Conservation (phyloP, 2,113 vertebrate species). For the Seriola dumerili region DNA sequence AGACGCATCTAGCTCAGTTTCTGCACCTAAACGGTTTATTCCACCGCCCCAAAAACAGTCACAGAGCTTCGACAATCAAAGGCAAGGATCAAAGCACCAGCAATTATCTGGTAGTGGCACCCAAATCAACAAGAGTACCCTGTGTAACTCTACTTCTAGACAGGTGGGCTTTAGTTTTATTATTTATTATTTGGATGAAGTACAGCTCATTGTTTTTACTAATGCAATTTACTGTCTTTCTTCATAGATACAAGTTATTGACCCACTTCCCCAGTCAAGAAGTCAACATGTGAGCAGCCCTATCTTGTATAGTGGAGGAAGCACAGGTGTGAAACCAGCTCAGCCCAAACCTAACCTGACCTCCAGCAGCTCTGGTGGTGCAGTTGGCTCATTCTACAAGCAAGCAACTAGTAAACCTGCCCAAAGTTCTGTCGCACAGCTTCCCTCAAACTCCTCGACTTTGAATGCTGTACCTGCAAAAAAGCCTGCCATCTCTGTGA, state of each 20-base stretch:
- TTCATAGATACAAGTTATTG: conserved; percentile 64
- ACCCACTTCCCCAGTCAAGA: conserved; percentile 46
- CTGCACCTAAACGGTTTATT: conserved; percentile 28
- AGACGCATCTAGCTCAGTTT: neutral
- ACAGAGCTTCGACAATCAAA: neutral
- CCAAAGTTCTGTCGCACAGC: conserved; percentile 41
- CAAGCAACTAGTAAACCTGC: conserved; percentile 48
- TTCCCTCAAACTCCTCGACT: conserved; percentile 33
- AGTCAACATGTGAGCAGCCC: conserved; percentile 34
- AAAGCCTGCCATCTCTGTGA: conserved; percentile 73
- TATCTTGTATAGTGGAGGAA: conserved; percentile 23
- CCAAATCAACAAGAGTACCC: conserved; percentile 12
- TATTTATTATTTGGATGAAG: neutral
- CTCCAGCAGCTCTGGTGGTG: conserved; percentile 37
- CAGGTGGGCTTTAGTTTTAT: conserved; percentile 54
- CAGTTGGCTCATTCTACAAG: conserved; percentile 71
- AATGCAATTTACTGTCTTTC: conserved; percentile 4
- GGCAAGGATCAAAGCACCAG: neutral
- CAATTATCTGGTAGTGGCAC: conserved; percentile 4
- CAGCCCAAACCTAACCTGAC: conserved; percentile 40
- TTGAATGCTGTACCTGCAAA: conserved; percentile 63
- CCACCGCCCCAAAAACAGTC: conserved; percentile 30
- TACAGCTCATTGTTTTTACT: neutral
- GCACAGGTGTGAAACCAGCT: conserved; percentile 25
- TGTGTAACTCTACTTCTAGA: conserved; percentile 15